phyloP scores from a whole-genome alignment of 2,888 invertebrate species.

The Cremastinae sp. region DNA sequence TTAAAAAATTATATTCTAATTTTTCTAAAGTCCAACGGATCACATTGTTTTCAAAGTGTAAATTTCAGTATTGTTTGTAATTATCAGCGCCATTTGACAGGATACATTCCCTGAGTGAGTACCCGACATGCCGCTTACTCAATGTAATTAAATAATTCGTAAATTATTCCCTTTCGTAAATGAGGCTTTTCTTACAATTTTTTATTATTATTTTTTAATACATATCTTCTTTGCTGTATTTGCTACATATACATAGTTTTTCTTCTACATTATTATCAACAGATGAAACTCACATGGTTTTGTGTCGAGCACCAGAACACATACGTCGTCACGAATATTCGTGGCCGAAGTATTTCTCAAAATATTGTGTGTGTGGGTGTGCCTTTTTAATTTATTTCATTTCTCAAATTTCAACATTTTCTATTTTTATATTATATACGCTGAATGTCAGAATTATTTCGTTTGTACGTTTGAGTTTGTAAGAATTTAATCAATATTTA shows the following conservation, averaged over 20 bases:
- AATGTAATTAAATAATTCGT: slow-evolving; percentile 77
- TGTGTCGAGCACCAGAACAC: slow-evolving; percentile 76
- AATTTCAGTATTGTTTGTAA: slow-evolving; percentile 80
- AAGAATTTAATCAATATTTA: slow-evolving; percentile 2
- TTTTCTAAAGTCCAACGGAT: slow-evolving; percentile 67
- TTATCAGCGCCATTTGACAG: slow-evolving; percentile 80
- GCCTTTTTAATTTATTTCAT: slow-evolving; percentile 11
- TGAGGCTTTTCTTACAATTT: slow-evolving; percentile 63
- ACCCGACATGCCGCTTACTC: slow-evolving; percentile 79
- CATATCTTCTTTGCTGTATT: slow-evolving; percentile 38
- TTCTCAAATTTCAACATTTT: neutral
- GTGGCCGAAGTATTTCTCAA: slow-evolving; percentile 41
- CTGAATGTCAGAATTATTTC: neutral
- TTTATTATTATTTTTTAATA: slow-evolving; percentile 51
- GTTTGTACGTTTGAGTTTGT: slow-evolving; percentile 1
- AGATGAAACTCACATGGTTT: slow-evolving; percentile 70
- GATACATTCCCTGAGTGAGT: slow-evolving; percentile 80
- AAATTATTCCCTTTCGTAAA: slow-evolving; percentile 68
- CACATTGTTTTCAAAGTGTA: slow-evolving; percentile 79
- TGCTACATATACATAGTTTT: slow-evolving; percentile 33
- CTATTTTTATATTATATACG: neutral
- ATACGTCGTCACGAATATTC: slow-evolving; percentile 50
- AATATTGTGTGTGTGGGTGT: slow-evolving; percentile 37
- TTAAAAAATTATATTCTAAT: slow-evolving; percentile 71
- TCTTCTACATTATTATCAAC: slow-evolving; percentile 63